Base-by-base conservation (phyloP, 2,888 invertebrate genomes). In the Augiades crinisus region DNA sequence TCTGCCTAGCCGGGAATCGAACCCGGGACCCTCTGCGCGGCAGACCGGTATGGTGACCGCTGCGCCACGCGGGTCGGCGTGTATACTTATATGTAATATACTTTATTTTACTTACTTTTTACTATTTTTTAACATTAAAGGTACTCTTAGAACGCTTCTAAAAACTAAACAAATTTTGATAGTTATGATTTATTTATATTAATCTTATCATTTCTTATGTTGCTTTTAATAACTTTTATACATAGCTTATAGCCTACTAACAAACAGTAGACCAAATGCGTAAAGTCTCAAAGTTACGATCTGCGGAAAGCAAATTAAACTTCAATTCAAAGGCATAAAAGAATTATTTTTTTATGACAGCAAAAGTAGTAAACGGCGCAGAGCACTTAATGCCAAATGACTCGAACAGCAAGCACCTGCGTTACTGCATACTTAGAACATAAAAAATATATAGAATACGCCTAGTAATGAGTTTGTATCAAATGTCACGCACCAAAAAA, bases 301-400 rank as follows among this genome's bases (percentile, higher is more conserved):
- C 46, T 36, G 36, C 36, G 24, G 27, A 36, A 37, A 46, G 46
- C 24, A 17, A 37, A 27, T 33, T 46, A 46, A 19, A 37, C 36
- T 27, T 17, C 22, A 46, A 22, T 46, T 17, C n/a, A 46, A 27
- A 22, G 14, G 36, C 2, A 24, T 41, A 41, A 30, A 27, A 16
- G 41, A 1, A 41, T 43, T 31, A 43, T n/a, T 27, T 43, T 43
- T 43, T 43, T 43, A 30, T 43, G n/a, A 31, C 27, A 27, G 12
- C 19, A 17, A 12, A 17, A 12, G 5, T 30, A 6, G 30, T 19
- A 43, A 43, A 31, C 30, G 17, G 14, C 30, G 41, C 30, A 19
- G 17, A 12, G 12, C 43, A 31, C 43, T 43, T 43, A 43, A 41
- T 41, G 17, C 27, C 27, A 27, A 27, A 27, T 27, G 27, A 27